Conservation (phyloP, 2,888 invertebrate genomes). For the Ophion ellenae region DNA sequence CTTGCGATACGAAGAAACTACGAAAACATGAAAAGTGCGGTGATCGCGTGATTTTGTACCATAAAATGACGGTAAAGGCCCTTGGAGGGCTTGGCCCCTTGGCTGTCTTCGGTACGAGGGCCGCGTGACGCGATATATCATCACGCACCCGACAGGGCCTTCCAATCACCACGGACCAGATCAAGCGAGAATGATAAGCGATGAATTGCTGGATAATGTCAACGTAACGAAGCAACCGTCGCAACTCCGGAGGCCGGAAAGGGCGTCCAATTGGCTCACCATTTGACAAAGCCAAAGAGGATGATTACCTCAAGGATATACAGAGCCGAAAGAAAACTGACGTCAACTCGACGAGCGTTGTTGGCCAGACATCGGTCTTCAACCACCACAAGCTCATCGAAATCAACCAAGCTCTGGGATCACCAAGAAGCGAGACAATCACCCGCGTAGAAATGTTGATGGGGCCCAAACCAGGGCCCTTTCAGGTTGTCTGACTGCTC, state of each 20-base stretch:
- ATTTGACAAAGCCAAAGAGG: too few relatives aligned
- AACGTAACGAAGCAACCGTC: neutral
- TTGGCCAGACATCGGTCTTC: too few relatives aligned
- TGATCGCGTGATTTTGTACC: slow-evolving; percentile 17
- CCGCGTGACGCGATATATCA: neutral
- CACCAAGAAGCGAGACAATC: too few relatives aligned
- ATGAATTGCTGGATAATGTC: neutral
- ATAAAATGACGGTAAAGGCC: slow-evolving; percentile 11
- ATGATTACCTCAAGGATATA: neutral
- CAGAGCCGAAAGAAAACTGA: neutral
- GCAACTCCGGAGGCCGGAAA: neutral
- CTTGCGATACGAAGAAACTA: neutral
- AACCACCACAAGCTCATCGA: too few relatives aligned
- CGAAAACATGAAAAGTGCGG: slow-evolving; percentile 11
- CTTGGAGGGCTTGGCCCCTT: slow-evolving; percentile 2
- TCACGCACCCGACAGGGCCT: neutral
- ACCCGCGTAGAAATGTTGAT: too few relatives aligned
- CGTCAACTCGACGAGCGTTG: neutral
- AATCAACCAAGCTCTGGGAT: too few relatives aligned
- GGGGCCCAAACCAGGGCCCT: too few relatives aligned
- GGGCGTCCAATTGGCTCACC: too few relatives aligned
- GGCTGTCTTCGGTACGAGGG: neutral
- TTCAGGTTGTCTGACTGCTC: too few relatives aligned
- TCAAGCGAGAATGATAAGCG: neutral
- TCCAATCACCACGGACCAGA: neutral